Percentiles rank a stretch among this genome's conserved stretches.
Conservation (phyloP, 2,888 invertebrate genomes). For the Anorthoa munda region DNA sequence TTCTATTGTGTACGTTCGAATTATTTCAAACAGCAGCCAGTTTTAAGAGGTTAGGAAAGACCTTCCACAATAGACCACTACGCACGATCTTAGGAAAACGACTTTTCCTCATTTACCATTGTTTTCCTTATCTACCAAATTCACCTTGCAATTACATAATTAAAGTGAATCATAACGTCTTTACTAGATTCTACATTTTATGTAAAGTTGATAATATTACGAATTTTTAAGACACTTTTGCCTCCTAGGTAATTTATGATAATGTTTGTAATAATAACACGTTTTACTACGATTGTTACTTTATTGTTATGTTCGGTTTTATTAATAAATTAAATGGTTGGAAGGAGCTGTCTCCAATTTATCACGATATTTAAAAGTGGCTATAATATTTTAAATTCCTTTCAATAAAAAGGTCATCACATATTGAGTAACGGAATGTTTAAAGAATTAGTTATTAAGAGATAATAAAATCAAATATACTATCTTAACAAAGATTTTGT, state of each 20-base stretch:
- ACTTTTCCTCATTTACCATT: slow-evolving; percentile 49
- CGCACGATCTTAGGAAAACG: slow-evolving; percentile 39
- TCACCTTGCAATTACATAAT: slow-evolving; percentile 30
- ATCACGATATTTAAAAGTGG: background rate
- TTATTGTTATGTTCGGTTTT: slow-evolving; percentile 31
- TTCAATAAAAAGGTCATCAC: background rate
- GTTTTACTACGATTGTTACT: slow-evolving; percentile 9
- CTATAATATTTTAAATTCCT: background rate
- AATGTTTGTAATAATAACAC: slow-evolving; percentile 12
- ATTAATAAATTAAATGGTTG: background rate
- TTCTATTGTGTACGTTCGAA: background rate
- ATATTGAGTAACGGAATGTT: background rate
- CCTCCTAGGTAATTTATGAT: background rate
- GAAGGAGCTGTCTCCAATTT: background rate
- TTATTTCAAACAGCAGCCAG: background rate
- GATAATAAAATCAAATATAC: no score
- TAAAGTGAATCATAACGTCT: slow-evolving; percentile 6
- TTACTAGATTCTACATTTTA: background rate
- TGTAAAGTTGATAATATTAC: background rate
- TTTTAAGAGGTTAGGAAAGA: slow-evolving; percentile 31
- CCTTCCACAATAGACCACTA: slow-evolving; percentile 33
- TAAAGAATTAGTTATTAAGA: background rate
- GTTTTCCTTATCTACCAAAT: slow-evolving; percentile 51
- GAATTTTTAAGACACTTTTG: slow-evolving; percentile 1
- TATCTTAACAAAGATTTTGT: no score